Percentiles rank a stretch among this genome's conserved stretches.
Conservation (phyloP, 2,113 vertebrate species). For the Anarrhichthys ocellatus region DNA sequence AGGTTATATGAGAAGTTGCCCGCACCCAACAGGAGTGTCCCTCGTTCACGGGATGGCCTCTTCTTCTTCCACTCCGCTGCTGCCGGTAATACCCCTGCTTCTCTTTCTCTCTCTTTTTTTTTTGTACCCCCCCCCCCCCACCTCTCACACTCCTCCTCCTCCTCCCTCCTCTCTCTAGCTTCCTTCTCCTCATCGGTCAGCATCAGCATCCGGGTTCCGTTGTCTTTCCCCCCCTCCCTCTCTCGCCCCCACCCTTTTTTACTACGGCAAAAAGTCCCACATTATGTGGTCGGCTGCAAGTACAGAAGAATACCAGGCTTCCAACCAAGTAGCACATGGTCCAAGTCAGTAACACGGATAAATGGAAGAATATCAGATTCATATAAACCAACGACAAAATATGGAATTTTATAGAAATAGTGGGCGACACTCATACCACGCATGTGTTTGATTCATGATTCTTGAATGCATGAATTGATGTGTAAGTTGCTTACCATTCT, state of each 20-base stretch:
- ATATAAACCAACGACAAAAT: neutral
- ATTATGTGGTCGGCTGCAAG: constrained; percentile 20
- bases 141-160: constrained; percentile 46
- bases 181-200: constrained; percentile 75
- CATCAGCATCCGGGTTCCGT: constrained; percentile 87
- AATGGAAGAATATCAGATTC: neutral
- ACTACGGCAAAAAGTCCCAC: constrained; percentile 43
- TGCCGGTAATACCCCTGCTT: constrained; percentile 29
- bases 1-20: constrained; percentile 35
- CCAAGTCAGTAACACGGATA: neutral
- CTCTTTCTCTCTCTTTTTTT: constrained; percentile 23
- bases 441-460: neutral
- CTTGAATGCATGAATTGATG: neutral
- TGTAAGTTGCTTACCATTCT: neutral
- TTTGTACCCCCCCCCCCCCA: neutral
- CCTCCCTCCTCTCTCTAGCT: constrained; percentile 45
- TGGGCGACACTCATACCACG: neutral
- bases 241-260: constrained; percentile 37
- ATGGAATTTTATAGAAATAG: neutral
- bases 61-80: constrained; percentile 34
- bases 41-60: constrained; percentile 27
- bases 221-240: constrained; percentile 38
- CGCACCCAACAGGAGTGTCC: constrained; percentile 26
- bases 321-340: neutral
- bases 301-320: neutral